Conservation (phyloP, 2,113 vertebrate species). For the Carassius auratus region DNA sequence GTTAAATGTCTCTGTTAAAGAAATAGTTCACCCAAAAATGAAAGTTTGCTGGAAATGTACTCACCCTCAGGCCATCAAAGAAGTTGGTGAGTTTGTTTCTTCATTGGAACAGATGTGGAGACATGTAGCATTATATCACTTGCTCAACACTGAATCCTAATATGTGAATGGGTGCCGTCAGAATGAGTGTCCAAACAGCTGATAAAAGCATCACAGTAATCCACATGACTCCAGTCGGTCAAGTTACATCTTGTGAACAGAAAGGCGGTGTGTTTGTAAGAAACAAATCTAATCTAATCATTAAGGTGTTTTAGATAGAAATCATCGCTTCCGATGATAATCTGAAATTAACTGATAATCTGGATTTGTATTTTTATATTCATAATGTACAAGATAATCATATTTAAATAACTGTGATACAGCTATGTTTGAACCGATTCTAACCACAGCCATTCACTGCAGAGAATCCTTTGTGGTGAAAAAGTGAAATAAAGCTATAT, state of each 20-base stretch:
- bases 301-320: not conserved
- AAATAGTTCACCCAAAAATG: not conserved
- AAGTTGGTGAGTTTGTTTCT: not conserved
- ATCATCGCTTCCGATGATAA: not conserved
- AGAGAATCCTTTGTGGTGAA: too few species aligned
- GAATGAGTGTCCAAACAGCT: too few species aligned
- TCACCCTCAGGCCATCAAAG: too few species aligned
- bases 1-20: not conserved
- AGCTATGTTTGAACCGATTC: too few species aligned
- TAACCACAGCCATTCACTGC: too few species aligned
- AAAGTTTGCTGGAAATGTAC: not conserved
- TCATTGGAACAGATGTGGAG: not conserved
- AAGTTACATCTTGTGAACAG: not conserved
- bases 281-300: not conserved
- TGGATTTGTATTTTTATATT: too few species aligned
- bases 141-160: not conserved
- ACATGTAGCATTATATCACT: not conserved
- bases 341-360: too few species aligned
- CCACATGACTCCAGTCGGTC: too few species aligned
- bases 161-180: not conserved
- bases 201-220: too few species aligned
- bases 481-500: too few species aligned
- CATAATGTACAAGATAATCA: too few species aligned
- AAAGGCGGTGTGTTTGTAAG: not conserved
- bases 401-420: too few species aligned